These are phyloP conservation scores for Gymnothorax reevesii DNA, from an alignment of 2,797 vertebrate genomes.

Conservation along the genomic window DNA sequence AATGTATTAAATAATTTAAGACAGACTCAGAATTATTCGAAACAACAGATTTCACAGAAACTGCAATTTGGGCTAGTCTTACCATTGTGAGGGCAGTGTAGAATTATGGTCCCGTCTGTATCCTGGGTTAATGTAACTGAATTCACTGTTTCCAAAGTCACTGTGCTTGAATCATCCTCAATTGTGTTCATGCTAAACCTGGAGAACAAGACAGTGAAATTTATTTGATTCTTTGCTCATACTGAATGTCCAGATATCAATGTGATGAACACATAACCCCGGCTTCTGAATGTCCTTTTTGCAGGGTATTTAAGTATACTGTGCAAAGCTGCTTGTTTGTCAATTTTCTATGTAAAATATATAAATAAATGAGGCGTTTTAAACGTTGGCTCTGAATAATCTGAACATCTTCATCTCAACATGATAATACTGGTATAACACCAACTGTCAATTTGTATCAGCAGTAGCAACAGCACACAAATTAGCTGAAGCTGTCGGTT, in stretches of 20 bases:
- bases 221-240: not conserved
- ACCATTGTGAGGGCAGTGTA: conserved; percentile 90
- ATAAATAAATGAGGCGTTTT: no score
- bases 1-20: not conserved
- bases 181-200: conserved; percentile 93
- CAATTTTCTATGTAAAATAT: not conserved
- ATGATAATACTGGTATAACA: no score
- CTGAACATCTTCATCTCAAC: no score
- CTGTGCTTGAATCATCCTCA: conserved; percentile 81
- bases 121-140: conserved; percentile 91
- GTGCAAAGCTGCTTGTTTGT: not conserved
- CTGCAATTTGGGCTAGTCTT: conserved; percentile 37
- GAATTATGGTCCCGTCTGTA: conserved; percentile 90
- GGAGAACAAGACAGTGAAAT: conserved; percentile 23
- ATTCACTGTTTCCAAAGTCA: conserved; percentile 82
- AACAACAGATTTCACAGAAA: not conserved
- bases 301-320: no score
- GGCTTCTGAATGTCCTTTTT: no score
- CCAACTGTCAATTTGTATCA: no score
- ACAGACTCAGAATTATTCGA: no score
- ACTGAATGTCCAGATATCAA: not conserved
- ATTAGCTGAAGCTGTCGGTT: not conserved
- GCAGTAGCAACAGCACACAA: not conserved
- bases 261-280: not conserved
- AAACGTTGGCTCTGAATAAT: no score